Percentiles rank a stretch among this genome's conserved stretches.
phyloP scores from a whole-genome alignment of 2,888 invertebrate genomes.

The Hypselothyrea guttata region DNA sequence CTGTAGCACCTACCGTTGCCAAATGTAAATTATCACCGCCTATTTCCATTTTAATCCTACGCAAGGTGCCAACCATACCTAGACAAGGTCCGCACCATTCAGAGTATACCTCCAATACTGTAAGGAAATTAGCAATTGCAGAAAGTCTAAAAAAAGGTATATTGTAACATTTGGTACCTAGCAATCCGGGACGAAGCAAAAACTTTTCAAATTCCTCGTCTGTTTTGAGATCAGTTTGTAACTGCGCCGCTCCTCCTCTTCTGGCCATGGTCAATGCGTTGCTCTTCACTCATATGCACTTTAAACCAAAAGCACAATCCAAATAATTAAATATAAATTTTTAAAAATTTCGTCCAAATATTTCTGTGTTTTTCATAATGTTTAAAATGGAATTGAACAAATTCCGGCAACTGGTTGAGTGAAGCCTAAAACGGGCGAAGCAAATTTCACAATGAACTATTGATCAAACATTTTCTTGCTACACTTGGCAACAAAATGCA shows the following conservation, averaged over 20 bases:
- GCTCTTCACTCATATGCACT: conserved; percentile 10
- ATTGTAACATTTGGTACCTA: conserved; percentile 84
- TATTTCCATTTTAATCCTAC: conserved; percentile 93
- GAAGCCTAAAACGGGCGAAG: background rate
- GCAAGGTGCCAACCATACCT: conserved; percentile 92
- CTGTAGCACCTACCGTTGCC: conserved; percentile 85
- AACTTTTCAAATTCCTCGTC: conserved; percentile 94
- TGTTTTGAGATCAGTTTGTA: conserved; percentile 90
- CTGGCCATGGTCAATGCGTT: conserved; percentile 84
- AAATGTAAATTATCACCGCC: conserved; percentile 91
- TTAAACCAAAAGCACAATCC: conserved; percentile 4
- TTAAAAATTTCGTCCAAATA: conserved; percentile 19
- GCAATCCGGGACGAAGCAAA: conserved; percentile 88
- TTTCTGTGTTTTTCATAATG: conserved; percentile 17
- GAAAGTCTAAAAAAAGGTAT: too few relatives aligned
- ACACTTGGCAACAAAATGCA: background rate
- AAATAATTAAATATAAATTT: background rate
- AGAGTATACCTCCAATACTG: conserved; percentile 93
- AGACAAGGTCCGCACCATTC: conserved; percentile 96
- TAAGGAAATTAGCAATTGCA: background rate
- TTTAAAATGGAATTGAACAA: background rate
- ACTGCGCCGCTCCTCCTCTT: conserved; percentile 89
- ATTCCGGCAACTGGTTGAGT: background rate
- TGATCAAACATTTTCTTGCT: conserved; percentile 47
- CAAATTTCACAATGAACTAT: conserved; percentile 39